phyloP scores from a whole-genome alignment of 2,888 invertebrate genomes.

The Amiota mariae region DNA sequence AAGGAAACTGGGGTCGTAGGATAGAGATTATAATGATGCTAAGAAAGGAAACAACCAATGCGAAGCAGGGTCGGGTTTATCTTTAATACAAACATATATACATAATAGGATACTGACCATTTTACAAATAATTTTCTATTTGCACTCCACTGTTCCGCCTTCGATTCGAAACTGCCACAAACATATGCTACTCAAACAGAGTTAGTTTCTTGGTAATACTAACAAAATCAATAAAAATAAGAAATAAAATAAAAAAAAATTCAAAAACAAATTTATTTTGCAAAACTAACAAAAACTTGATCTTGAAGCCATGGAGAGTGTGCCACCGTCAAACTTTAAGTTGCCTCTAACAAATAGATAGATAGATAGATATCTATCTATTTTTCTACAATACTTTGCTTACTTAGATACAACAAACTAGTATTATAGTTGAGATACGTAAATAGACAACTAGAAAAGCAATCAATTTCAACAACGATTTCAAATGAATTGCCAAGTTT shows the following conservation, averaged over 20 bases:
- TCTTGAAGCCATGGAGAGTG: conserved; percentile 23
- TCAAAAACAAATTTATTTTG: conserved; percentile 51
- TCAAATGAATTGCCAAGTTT: conserved; percentile 1
- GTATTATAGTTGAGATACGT: neutral
- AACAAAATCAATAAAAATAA: neutral
- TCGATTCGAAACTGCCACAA: conserved; percentile 1
- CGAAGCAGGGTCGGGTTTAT: no score
- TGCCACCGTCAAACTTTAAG: neutral
- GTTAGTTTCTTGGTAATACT: neutral
- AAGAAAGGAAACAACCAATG: no score
- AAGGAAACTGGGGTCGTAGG: no score
- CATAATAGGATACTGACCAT: no score
- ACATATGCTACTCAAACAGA: conserved; percentile 11
- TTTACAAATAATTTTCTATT: neutral
- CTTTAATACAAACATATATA: no score
- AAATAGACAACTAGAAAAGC: neutral
- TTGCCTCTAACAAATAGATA: neutral
- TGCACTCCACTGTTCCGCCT: neutral
- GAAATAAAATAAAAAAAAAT: conserved; percentile 43
- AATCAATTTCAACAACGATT: conserved; percentile 19
- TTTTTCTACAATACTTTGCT: neutral
- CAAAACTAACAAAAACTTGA: conserved; percentile 42
- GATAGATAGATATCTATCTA: neutral
- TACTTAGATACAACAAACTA: neutral
- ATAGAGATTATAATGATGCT: no score